These are phyloP conservation scores for Sesia bembeciformis DNA, from an alignment of 2,888 invertebrate species.

Conservation along the genomic window DNA sequence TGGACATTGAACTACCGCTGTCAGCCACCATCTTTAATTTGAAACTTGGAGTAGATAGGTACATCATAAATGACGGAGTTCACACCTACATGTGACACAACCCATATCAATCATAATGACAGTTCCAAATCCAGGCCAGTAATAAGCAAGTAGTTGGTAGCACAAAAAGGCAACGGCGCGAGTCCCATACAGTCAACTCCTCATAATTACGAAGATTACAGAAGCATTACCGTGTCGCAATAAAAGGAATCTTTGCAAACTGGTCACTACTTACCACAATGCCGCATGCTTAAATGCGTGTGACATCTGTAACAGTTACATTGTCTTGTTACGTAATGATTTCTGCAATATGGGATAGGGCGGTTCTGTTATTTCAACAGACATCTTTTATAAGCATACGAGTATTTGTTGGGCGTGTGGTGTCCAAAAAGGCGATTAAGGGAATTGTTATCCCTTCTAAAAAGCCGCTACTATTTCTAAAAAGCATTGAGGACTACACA, in stretches of 20 bases:
- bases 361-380: too few species aligned
- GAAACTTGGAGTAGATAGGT: too few species aligned
- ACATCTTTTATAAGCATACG: background rate
- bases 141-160: constrained; percentile 9
- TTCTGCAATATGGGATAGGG: background rate
- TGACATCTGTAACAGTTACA: constrained; percentile 8
- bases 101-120: background rate
- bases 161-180: constrained; percentile 13
- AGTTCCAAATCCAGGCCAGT: constrained; percentile 12
- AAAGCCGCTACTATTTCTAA: too few species aligned
- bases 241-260: constrained; percentile 13
- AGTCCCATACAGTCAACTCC: constrained; percentile 14
- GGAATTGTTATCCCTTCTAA: too few species aligned
- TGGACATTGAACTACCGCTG: too few species aligned
- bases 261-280: constrained; percentile 2
- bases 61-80: too few species aligned
- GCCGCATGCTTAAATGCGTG: constrained; percentile 11
- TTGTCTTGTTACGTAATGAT: background rate
- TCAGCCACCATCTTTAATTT: too few species aligned
- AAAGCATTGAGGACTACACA: too few species aligned
- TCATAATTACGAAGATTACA: constrained; percentile 18
- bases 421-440: too few species aligned
- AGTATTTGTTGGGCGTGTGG: background rate
- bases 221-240: constrained; percentile 15
- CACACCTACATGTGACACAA: background rate